These are phyloP conservation scores for Pemphredon lugubris DNA, from an alignment of 2,888 invertebrate species.

Conservation along the genomic window DNA sequence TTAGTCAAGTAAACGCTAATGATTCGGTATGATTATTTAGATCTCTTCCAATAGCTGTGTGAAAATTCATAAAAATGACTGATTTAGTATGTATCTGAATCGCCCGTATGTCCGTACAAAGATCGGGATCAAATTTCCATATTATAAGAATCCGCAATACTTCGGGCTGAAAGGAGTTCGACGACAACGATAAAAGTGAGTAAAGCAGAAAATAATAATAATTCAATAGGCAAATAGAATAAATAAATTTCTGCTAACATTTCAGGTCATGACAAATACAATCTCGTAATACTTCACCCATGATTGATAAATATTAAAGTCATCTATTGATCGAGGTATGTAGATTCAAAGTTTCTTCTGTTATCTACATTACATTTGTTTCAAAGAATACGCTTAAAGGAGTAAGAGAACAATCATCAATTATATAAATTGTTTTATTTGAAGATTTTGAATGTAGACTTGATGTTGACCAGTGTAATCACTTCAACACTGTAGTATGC, in stretches of 20 bases:
- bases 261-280: too few relatives aligned
- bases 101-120: background rate
- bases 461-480: slow-evolving; percentile 9
- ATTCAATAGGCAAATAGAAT: too few relatives aligned
- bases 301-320: background rate
- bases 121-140: background rate
- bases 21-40: background rate
- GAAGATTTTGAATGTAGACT: slow-evolving; percentile 19
- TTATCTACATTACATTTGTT: background rate
- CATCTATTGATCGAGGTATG: background rate
- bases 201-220: background rate
- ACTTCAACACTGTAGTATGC: slow-evolving; percentile 17
- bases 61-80: background rate
- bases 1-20: background rate
- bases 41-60: background rate
- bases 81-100: slow-evolving; percentile 7
- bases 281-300: too few relatives aligned
- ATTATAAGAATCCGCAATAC: background rate
- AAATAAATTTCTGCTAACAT: too few relatives aligned
- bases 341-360: background rate
- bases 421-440: slow-evolving; percentile 38
- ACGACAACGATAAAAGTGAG: background rate
- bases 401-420: background rate
- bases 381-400: background rate
- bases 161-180: background rate